phyloP scores from a whole-genome alignment of 1,140 invertebrate genomes.

The Micrasema longulum region DNA sequence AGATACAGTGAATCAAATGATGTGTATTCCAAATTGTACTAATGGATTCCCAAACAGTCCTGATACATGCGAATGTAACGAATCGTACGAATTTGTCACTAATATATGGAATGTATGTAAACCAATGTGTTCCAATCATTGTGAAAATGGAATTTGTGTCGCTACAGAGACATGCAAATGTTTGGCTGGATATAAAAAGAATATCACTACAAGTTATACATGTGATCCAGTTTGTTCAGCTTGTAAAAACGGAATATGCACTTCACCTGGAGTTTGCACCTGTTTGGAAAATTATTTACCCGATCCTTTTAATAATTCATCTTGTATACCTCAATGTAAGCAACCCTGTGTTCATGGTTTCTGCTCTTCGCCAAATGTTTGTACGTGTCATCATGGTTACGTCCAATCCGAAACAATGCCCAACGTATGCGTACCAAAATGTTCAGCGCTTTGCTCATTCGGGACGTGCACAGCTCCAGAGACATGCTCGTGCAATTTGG shows the following conservation, averaged over 20 bases:
- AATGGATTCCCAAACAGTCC: constrained; percentile 13
- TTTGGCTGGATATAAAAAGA: constrained; percentile 56
- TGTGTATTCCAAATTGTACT: constrained; percentile 56
- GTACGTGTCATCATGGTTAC: constrained; percentile 61
- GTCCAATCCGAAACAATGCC: constrained; percentile 55
- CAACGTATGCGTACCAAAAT: constrained; percentile 61
- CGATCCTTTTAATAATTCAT: constrained; percentile 54
- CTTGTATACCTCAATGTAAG: constrained; percentile 63
- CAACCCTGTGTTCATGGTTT: constrained; percentile 62
- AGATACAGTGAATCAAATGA: background rate
- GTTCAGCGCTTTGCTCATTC: constrained; percentile 61
- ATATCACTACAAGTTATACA: constrained; percentile 48
- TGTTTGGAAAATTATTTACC: constrained; percentile 62
- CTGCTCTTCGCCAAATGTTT: constrained; percentile 62
- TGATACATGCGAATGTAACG: constrained; percentile 64
- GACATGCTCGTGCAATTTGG: constrained; percentile 60
- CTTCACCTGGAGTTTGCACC: constrained; percentile 62
- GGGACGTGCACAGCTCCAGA: constrained; percentile 66
- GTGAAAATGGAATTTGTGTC: constrained; percentile 60
- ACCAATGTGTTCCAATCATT: constrained; percentile 58
- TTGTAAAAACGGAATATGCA: constrained; percentile 68
- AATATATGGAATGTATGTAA: constrained; percentile 65
- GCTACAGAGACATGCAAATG: constrained; percentile 61
- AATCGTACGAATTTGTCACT: constrained; percentile 66
- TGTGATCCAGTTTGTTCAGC: constrained; percentile 63